phyloP scores from a whole-genome alignment of 2,113 vertebrate species.

The Pluvialis apricaria region DNA sequence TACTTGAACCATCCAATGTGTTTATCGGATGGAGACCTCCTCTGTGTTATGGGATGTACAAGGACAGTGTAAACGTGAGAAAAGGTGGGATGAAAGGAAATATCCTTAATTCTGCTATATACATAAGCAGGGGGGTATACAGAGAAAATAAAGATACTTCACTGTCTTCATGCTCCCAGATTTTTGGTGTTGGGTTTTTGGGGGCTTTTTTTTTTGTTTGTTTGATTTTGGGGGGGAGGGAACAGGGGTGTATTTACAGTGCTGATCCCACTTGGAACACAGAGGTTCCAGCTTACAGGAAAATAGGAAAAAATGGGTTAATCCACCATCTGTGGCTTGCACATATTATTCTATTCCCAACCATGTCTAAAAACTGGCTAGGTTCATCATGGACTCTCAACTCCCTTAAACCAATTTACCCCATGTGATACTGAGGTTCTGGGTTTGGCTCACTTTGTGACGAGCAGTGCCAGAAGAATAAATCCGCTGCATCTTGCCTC shows the following conservation, averaged over 20 bases:
- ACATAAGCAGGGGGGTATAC: neutral
- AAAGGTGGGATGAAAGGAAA: neutral
- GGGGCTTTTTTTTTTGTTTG: too few relatives aligned
- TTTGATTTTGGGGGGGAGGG: fast-evolving
- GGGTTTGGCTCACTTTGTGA: neutral
- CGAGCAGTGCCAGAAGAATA: neutral
- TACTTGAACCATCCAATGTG: neutral
- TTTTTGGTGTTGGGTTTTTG: neutral
- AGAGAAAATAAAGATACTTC: neutral
- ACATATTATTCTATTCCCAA: neutral
- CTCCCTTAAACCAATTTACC: neutral
- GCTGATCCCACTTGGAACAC: neutral
- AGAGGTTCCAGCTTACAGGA: neutral
- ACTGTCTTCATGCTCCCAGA: neutral
- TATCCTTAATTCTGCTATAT: neutral
- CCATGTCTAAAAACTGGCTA: neutral
- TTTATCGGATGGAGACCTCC: neutral
- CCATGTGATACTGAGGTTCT: neutral
- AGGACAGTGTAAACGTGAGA: neutral
- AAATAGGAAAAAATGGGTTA: neutral
- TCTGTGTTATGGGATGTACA: neutral
- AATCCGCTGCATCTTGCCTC: neutral
- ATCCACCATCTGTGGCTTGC: neutral
- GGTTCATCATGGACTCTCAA: neutral
- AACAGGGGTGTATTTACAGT: neutral